A percentile compares a stretch with the other conserved stretches of the same genome.
phyloP scores from a whole-genome alignment of 2,888 invertebrate species.

The Osmoderma eremita region DNA sequence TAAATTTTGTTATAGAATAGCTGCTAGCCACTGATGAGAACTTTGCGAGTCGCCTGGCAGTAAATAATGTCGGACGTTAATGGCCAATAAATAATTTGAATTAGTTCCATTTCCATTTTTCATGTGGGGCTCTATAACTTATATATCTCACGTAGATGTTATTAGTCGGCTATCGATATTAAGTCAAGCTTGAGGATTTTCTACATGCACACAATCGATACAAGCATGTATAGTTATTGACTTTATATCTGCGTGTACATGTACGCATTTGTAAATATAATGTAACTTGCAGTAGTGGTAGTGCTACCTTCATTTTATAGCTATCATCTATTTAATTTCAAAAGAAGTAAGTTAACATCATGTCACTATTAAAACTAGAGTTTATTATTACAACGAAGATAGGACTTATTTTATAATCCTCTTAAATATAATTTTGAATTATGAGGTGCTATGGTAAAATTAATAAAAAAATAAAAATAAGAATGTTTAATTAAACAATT shows the following conservation, averaged over 20 bases:
- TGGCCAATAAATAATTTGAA: conserved; percentile 53
- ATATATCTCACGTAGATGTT: conserved; percentile 51
- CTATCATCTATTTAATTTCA: too few relatives aligned
- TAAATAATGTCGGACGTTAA: conserved; percentile 50
- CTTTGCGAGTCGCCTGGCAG: conserved; percentile 48
- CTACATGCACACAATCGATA: conserved; percentile 30
- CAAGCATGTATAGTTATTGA: conserved; percentile 17
- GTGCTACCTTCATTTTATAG: not conserved
- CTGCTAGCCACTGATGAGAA: conserved; percentile 47
- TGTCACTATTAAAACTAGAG: too few relatives aligned
- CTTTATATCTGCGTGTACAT: not conserved
- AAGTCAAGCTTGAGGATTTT: conserved; percentile 42
- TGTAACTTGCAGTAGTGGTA: not conserved
- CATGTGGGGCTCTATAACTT: conserved; percentile 49
- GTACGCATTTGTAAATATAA: conserved; percentile 7
- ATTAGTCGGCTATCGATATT: conserved; percentile 44
- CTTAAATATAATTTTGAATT: too few relatives aligned
- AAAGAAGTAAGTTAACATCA: too few relatives aligned
- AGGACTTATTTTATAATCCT: too few relatives aligned
- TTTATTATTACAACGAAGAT: too few relatives aligned
- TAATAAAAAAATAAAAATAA: too few relatives aligned
- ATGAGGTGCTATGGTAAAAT: too few relatives aligned
- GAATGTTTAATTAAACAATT: too few relatives aligned
- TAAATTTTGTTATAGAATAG: conserved; percentile 41
- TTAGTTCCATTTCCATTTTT: conserved; percentile 53